phyloP scores from a whole-genome alignment of 2,888 invertebrate genomes.

The Drosophila buzzatii region DNA sequence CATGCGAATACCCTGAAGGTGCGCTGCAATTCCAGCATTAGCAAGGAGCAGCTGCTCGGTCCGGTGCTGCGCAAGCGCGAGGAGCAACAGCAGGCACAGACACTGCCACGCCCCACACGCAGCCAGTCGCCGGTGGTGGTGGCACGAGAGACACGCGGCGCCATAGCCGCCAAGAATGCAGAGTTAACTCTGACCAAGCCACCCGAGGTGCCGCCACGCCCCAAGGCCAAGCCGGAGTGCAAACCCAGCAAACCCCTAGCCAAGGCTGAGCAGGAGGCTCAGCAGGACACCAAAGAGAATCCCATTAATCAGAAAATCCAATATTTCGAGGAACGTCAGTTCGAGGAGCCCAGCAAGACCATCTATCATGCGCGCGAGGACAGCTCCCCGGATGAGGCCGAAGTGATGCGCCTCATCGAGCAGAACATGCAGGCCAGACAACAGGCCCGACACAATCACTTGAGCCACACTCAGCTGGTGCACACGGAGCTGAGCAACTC shows the following conservation, averaged over 20 bases:
- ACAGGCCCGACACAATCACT: conserved; percentile 29
- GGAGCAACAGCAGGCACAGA: conserved; percentile 87
- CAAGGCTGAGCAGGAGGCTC: conserved; percentile 27
- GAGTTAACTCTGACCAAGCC: conserved; percentile 81
- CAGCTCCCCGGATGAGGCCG: conserved; percentile 86
- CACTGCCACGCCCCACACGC: conserved; percentile 85
- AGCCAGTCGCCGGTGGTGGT: conserved; percentile 84
- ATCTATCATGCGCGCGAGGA: conserved; percentile 87
- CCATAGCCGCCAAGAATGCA: conserved; percentile 87
- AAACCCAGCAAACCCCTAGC: background rate
- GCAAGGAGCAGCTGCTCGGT: conserved; percentile 85
- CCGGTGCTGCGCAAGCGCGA: conserved; percentile 80
- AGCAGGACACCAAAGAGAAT: conserved; percentile 84
- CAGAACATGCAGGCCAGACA: conserved; percentile 83
- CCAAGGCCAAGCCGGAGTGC: conserved; percentile 24
- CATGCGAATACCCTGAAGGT: conserved; percentile 86
- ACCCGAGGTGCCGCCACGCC: conserved; percentile 71
- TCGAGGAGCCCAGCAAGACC: conserved; percentile 85
- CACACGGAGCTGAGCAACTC: conserved; percentile 84
- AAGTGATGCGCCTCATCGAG: conserved; percentile 85
- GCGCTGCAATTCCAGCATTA: conserved; percentile 87
- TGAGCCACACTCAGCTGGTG: conserved; percentile 6
- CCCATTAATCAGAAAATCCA: conserved; percentile 89
- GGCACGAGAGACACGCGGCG: conserved; percentile 88
- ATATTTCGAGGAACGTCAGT: conserved; percentile 91